Base-by-base conservation (phyloP, 2,888 invertebrate species). In the Caenorhabditis imperialis region DNA sequence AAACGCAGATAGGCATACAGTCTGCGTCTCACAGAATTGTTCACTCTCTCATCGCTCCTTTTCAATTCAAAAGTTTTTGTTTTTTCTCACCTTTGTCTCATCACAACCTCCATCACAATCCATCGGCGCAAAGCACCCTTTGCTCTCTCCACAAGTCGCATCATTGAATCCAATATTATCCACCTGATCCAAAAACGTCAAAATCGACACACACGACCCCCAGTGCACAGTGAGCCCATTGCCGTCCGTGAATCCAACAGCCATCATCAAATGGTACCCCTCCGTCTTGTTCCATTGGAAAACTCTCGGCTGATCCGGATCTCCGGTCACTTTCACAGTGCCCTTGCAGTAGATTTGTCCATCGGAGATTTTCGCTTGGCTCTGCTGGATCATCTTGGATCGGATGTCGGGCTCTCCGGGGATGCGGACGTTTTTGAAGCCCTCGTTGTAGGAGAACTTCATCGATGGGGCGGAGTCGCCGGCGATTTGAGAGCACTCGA, bases 361-460 rank as follows among this genome's bases (percentile, higher is more conserved):
- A 44, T 79, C 74, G 6, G 38, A 37, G 25, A 71, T 57, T 3
- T 16, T 18, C n/a, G 62, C 53, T 7, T 33, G 30, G 16, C 51
- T 60, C 18, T 63, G 55, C 27, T 58, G 35, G 30, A 78, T 75
- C 6, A 57, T 33, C 14, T 48, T 50, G 0, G 16, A 18, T 25
- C 73, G 63, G 12, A 76, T 42, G 0, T 45, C 50, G 33, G 37
- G 25, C 38, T 78, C 78, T 47, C 60, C 65, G 8, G 22, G 48
- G 10, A 78, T 78, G 23, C 78, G 18, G 2, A 60, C 70, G 48
- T 78, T 78, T 3, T 37, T 38, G 30, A 65, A 65, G 0, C 35
- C 69, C 0, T 37, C 44, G 20, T 79, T 79, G 50, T 77, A 79
- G 5, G 70, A 70, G 60, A 79, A 75, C 44, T 79, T 79, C 67